phyloP scores from a whole-genome alignment of 2,113 vertebrate species.

The Xerus inauris region DNA sequence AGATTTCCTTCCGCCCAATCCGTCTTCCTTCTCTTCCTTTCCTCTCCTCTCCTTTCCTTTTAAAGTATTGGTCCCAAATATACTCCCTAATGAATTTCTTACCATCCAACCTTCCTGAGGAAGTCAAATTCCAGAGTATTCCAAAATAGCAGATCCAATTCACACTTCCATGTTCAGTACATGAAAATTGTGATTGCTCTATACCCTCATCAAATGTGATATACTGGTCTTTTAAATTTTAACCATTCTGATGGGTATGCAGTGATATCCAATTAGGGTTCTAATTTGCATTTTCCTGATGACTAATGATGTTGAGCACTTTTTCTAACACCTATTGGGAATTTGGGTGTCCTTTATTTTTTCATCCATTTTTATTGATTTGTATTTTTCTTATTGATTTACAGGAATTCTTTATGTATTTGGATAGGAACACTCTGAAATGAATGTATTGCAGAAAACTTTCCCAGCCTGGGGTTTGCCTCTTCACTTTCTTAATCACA shows the following conservation, averaged over 20 bases:
- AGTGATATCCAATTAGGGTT: not conserved
- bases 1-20: not conserved
- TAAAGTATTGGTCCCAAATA: not conserved
- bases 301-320: not conserved
- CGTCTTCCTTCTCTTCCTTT: not conserved
- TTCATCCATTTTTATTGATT: constrained; percentile 25
- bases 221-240: not conserved
- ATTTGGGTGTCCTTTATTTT: not conserved
- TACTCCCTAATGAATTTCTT: not conserved
- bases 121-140: not conserved
- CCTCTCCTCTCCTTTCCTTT: not conserved
- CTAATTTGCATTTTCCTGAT: constrained; percentile 41
- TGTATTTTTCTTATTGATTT: constrained; percentile 28
- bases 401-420: not conserved
- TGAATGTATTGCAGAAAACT: not conserved
- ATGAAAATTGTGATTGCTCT: not conserved
- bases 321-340: not conserved
- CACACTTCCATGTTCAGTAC: not conserved
- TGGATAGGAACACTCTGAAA: not conserved
- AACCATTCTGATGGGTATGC: not conserved
- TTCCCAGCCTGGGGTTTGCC: not conserved
- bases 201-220: not conserved
- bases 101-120: not conserved
- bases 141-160: not conserved
- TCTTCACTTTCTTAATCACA: not conserved